Percentiles rank a stretch among this genome's conserved stretches.
phyloP scores from a whole-genome alignment of 2,797 vertebrate species.

The Xenops minutus region DNA sequence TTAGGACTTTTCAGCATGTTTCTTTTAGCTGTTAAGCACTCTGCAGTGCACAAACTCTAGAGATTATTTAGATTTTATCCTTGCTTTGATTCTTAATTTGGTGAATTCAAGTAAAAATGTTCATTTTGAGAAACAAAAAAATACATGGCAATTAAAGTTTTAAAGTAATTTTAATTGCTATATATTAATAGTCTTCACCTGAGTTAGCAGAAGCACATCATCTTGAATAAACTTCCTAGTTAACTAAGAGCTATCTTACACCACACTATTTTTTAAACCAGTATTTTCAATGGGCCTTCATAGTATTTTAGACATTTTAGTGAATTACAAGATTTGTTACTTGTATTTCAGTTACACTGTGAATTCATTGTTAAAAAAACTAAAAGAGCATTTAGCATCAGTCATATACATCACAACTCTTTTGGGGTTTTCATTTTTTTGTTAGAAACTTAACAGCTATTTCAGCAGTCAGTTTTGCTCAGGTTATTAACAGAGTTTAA shows the following conservation, averaged over 20 bases:
- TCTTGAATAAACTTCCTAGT: not conserved
- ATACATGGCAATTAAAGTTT: not conserved
- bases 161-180: not conserved
- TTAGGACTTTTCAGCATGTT: not conserved
- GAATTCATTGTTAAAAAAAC: not conserved
- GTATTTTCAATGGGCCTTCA: not conserved
- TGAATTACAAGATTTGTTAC: not conserved
- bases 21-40: not conserved
- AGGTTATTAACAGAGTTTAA: conserved; percentile 3
- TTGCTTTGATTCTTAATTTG: not conserved
- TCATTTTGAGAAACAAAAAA: not conserved
- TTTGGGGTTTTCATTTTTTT: not conserved
- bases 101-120: not conserved
- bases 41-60: not conserved
- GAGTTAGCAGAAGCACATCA: not conserved
- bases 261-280: not conserved
- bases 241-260: not conserved
- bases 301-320: not conserved
- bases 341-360: not conserved
- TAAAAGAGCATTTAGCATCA: not conserved
- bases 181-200: not conserved
- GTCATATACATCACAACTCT: not conserved
- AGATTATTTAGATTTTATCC: not conserved
- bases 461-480: not conserved
- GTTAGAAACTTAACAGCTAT: not conserved